Evolutionary conservation across 2,888 invertebrate genomes (phyloP), one percentile per base, ranked within the genome.

Genomic region (Kuschelorhynchus macadamiae): DNA sequence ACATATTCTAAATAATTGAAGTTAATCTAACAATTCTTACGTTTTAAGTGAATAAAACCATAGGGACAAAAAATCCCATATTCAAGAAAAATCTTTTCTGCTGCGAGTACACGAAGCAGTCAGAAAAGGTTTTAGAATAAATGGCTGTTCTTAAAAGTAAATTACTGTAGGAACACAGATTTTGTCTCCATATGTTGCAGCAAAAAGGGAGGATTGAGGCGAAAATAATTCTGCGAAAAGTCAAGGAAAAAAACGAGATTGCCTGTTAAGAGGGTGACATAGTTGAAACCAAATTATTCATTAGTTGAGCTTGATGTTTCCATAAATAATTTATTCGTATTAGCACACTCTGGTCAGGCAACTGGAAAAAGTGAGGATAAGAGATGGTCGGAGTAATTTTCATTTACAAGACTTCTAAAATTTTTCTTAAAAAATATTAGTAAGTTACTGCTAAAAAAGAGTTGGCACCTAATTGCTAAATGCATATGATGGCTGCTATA

Each of bases 101-200:
- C 14, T 5, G 17, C 16, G 12, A 55, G 55, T 42, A 39, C 21
- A 30, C 55, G 30, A 17, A 39, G 21, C 42, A 42, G 55, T 42
- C 44, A 33, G 16, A 57, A 46, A 32, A 44, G 44, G 33, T 46
- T 33, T 44, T 44, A 20, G 46, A 57, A 49, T 46, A 57, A 57
- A 46, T 33, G 56, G 30, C 56, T 20, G n/a, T 57, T 32, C 56
- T 57, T 57, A 57, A 57, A 57, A 46, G 42, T 57, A 57, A 57
- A 57, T 57, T 57, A 46, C 56, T 57, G 12, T 18, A 33, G 33
- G 32, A 46, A 46, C 44, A 44, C 44, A 46, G 46, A 46, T 57
- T 57, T 57, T n/a, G 32, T 46, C 32, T n/a, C 44, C 32, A 32
- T 17, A 32, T 32, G 32, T 16, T 18, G 16, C n/a, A 12, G 33